Evolutionary conservation across 2,888 invertebrate genomes (phyloP).

Genomic region (Erebia aethiops): DNA sequence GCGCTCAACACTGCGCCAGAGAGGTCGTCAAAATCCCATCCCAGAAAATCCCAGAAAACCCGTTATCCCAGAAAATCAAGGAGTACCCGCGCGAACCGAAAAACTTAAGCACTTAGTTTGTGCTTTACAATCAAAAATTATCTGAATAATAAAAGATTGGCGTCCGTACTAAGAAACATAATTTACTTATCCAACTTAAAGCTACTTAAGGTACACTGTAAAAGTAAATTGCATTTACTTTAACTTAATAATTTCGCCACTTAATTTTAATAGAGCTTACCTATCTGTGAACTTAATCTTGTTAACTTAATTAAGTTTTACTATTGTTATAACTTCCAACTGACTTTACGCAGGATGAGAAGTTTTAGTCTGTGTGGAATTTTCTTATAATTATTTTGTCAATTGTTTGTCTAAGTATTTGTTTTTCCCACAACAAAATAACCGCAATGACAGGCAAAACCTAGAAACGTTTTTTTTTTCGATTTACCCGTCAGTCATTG

Average conservation of each 20-base stretch:
- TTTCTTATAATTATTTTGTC: not conserved
- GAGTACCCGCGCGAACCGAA: no score
- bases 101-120: no score
- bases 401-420: constrained; percentile 2
- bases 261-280: constrained; percentile 14
- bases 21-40: no score
- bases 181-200: not conserved
- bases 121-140: no score
- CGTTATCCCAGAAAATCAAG: no score
- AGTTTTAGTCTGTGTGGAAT: not conserved
- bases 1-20: no score
- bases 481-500: constrained; percentile 23
- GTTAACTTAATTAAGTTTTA: constrained; percentile 17
- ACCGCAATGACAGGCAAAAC: constrained; percentile 16
- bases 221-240: not conserved
- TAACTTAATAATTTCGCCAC: constrained; percentile 2
- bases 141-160: not conserved
- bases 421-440: constrained; percentile 12
- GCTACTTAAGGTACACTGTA: not conserved
- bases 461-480: constrained; percentile 9
- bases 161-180: not conserved
- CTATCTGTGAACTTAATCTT: constrained; percentile 14
- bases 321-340: constrained; percentile 8
- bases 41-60: no score
- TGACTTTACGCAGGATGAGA: not conserved